These are phyloP conservation scores for Hyla sarda DNA, from an alignment of 2,113 vertebrate genomes.

Conservation along the genomic window DNA sequence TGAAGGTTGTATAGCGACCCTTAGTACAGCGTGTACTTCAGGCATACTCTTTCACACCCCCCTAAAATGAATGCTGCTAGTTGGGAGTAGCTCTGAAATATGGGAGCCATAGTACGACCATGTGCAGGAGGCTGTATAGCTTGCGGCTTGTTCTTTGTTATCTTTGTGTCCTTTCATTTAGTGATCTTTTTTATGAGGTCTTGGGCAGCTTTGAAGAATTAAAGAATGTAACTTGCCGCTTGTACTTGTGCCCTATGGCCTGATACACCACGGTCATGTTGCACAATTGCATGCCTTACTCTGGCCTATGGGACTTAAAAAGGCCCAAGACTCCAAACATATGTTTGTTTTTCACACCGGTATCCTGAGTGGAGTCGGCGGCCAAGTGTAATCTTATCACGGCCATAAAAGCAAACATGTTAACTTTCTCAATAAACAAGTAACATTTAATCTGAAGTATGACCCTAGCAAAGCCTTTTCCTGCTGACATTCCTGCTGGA, in stretches of 20 bases:
- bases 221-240: neutral
- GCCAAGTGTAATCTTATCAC: constrained; percentile 34
- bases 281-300: neutral
- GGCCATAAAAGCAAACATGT: constrained; percentile 27
- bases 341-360: constrained; percentile 7
- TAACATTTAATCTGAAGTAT: constrained; percentile 15
- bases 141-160: neutral
- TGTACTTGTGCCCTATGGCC: neutral
- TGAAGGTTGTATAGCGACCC: too few relatives aligned
- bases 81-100: too few relatives aligned
- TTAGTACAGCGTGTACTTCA: too few relatives aligned
- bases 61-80: too few relatives aligned
- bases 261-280: neutral
- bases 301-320: neutral
- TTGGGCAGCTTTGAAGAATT: neutral
- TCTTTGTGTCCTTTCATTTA: neutral
- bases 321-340: neutral
- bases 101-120: neutral
- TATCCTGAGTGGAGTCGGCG: neutral
- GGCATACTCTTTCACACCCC: too few relatives aligned
- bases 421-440: constrained; percentile 23
- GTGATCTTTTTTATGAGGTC: neutral
- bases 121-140: neutral
- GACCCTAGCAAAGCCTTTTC: neutral
- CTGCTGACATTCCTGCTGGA: neutral